Evolutionary conservation across 2,113 vertebrate species (phyloP), one percentile per base, ranked within the genome.

Genomic region (Girardinichthys multiradiatus): DNA sequence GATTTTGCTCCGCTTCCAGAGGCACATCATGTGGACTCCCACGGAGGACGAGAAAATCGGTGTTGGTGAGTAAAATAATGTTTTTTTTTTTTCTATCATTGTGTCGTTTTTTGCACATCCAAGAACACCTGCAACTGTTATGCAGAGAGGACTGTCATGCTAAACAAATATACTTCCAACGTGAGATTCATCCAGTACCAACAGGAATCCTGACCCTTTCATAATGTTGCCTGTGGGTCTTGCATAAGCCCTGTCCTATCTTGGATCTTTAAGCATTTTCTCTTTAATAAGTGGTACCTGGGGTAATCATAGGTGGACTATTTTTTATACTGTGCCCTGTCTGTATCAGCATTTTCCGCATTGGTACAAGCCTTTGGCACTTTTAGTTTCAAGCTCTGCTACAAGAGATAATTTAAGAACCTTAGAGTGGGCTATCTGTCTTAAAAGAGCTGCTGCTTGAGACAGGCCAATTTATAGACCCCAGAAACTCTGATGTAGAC

Each of bases 1-100:
- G 69, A 29, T 75, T 77, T 74, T 69, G 58, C 63, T 57, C 64
- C 81, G 72, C 30, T 59, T 2, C 1, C 68, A 74, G 62, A 74
- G 74, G 88, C 80, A 88, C 81, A 82, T 84, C 79, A 95, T 95
- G 94, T 95, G 94, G 94, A 94, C 91, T 1, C 90, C 92, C 70
- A 95, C 94, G 0, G 94, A 94, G 82, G 93, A 95, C 10, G 93
- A 95, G 77, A 95, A 94, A 39, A 89, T 94, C 3, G 94, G 93
- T 88, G 93, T 95, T 33, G 94, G 94, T 95, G 83, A 94, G 94
- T 93, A 4, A 1, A 12, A 68, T 15, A 9, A 30, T 9, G 12
- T n/a, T 54, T 68, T 11, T 48, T 68, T n/a, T n/a, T 28, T 29
- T 35, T 45, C 14, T 19, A 7, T 45, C 42, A 45, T 1, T 45